Evolutionary conservation across 2,888 invertebrate genomes (phyloP).

Genomic region (Harpalus rufipes): DNA sequence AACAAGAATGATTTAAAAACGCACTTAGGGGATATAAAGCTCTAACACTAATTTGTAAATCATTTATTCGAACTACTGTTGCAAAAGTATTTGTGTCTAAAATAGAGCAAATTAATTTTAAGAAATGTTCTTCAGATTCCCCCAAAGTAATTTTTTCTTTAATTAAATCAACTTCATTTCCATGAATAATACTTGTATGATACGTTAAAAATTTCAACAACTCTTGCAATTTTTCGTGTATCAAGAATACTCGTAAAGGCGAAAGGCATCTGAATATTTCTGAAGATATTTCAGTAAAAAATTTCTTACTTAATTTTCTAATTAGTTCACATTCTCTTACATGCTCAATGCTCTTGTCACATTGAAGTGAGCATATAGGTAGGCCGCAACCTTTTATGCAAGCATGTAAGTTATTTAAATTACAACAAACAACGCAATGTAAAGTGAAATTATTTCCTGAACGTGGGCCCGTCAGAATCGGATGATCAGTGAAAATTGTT

Average conservation of each 20-base stretch:
- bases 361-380: slow-evolving; percentile 83
- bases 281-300: slow-evolving; percentile 72
- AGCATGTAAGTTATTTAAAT: slow-evolving; percentile 70
- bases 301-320: slow-evolving; percentile 77
- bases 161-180: slow-evolving; percentile 80
- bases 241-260: slow-evolving; percentile 76
- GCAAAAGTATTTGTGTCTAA: slow-evolving; percentile 86
- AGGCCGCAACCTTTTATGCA: slow-evolving; percentile 83
- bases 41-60: slow-evolving; percentile 78
- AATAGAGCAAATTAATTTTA: slow-evolving; percentile 81
- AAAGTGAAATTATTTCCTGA: slow-evolving; percentile 78
- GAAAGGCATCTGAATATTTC: slow-evolving; percentile 76
- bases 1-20: slow-evolving; percentile 85
- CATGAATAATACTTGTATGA: slow-evolving; percentile 78
- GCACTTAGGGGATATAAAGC: slow-evolving; percentile 85
- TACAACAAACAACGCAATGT: slow-evolving; percentile 84
- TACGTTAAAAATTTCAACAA: slow-evolving; percentile 1
- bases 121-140: slow-evolving; percentile 79
- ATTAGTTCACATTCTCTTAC: slow-evolving; percentile 80
- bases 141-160: slow-evolving; percentile 78
- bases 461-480: slow-evolving; percentile 85
- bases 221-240: slow-evolving; percentile 77
- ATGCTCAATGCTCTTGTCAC: slow-evolving; percentile 80
- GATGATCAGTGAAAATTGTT: slow-evolving; percentile 84
- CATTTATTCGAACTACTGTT: slow-evolving; percentile 76